Evolutionary conservation across 2,113 vertebrate genomes (phyloP), one percentile per base, ranked within the genome.

Genomic region (Notiomystis cincta): DNA sequence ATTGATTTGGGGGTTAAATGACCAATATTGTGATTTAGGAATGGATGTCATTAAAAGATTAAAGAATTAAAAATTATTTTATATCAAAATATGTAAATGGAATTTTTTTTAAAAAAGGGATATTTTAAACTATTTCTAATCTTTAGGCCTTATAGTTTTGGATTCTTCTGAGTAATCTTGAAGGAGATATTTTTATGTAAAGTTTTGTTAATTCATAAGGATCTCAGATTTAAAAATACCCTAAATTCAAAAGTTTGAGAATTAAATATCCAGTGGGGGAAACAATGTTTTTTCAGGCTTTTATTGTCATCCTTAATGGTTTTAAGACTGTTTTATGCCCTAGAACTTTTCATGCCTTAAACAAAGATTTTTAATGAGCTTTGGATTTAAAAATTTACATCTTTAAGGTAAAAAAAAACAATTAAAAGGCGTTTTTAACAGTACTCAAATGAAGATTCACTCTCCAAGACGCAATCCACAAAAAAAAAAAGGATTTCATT

Each of bases 51-150:
- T 35, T 51, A 77, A 54, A 77, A 50, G 2, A 83, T 7, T 56
- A 50, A 69, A 47, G 1, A 71, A 62, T 18, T 77, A 28, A 60
- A 77, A 62, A 13, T 5, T 35, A 8, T 9, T 72, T 79, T n/a
- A 28, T 7, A 44, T 71, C 15, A 53, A 70, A 51, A 2, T 13
- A 5, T 22, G 11, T 31, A 50, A 42, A 57, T 2, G 0, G 0
- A 45, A 22, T 37, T 48, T 51, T 69, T 6, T n/a, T 40, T 40
- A 40, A 40, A 40, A 38, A 72, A 86, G 21, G 1, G 2, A 25
- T 64, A 54, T 92, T 69, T 18, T 4, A 66, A 85, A 27, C 0
- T 50, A 11, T 17, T 64, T 73, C 35, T 82, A 42, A 47, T 24
- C 5, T 70, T 67, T 35, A 65, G 24, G 6, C 3, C 2, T 44